Evolutionary conservation across 92 coral and sea anemone species (phyloP), one percentile per base, ranked within the genome.

Genomic region (Diadumene lineata): DNA sequence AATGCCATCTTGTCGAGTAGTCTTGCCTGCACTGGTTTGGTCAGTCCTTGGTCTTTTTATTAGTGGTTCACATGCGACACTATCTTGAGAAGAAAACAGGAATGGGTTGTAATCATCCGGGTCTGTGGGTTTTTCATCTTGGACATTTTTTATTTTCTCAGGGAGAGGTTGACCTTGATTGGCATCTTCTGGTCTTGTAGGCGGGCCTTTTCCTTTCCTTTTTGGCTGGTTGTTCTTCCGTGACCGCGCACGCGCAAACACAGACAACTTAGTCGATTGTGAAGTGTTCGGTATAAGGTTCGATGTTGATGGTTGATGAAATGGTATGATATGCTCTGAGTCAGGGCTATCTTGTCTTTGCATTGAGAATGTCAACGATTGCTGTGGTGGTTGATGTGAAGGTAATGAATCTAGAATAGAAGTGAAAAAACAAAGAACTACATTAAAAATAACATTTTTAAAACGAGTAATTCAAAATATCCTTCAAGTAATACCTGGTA

Each of bases 291-390:
- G 26, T 17, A 31, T 34, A 30, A 58, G 29, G 24, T 66, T 29
- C 21, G 84, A 68, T 30, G 79, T 72, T 57, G 77, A 17, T 11
- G 90, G 79, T 17, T 77, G 53, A 55, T 88, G 75, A 31, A 91
- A 69, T 65, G 55, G 93, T 34, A 91, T 85, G 1, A 87, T 72
- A 56, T 69, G 79, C 26, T 87, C 92, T 1, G 89, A 79, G 64
- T 87, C 91, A 25, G 84, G 91, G 15, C 91, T 77, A 18, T 84
- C 86, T 21, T 74, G 76, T 33, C 90, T 82, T 13, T 89, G 89
- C 89, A 90, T 90, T 10, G 96, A 87, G 64, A 90, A 24, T n/a
- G 91, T 78, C 25, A 90, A 79, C 32, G 89, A 84, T 33, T 83
- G 92, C 7, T 63, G 51, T 1, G 38, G 62, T 33, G 28, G 77